Percentiles rank a stretch among this genome's conserved stretches.
Conservation (phyloP, 1,140 invertebrate genomes). For the Pectinophora gossypiella region DNA sequence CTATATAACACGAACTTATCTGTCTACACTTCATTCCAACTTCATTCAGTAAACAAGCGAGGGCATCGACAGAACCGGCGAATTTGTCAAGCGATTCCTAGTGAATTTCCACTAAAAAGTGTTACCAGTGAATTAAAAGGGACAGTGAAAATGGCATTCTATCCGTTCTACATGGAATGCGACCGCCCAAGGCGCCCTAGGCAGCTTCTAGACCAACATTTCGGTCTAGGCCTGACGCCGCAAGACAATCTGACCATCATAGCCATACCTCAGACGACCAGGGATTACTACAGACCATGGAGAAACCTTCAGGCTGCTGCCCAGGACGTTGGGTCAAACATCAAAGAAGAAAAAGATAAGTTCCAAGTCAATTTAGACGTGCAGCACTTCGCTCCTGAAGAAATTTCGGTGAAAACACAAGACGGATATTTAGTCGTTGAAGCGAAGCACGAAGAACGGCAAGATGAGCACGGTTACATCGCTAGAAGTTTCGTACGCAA, state of each 20-base stretch:
- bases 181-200: conserved; percentile 24
- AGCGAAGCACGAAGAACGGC: conserved; percentile 84
- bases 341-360: conserved; percentile 44
- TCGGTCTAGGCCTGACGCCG: conserved; percentile 41
- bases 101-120: conserved; percentile 1
- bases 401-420: conserved; percentile 87
- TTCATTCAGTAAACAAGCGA: conserved; percentile 9
- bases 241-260: conserved; percentile 41
- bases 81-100: conserved; percentile 1
- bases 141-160: conserved; percentile 33
- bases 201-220: conserved; percentile 40
- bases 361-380: conserved; percentile 87
- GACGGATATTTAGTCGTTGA: conserved; percentile 82
- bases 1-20: conserved; percentile 9
- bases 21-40: conserved; percentile 11
- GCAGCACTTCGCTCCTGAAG: conserved; percentile 88
- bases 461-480: conserved; percentile 84
- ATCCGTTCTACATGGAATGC: conserved; percentile 37
- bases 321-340: conserved; percentile 33
- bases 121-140: neutral
- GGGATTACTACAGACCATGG: conserved; percentile 39
- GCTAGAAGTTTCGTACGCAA: conserved; percentile 82
- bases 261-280: conserved; percentile 29
- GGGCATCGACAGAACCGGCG: conserved; percentile 1
- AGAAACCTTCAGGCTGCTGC: conserved; percentile 33